These are phyloP conservation scores for Leptopilina boulardi DNA, from an alignment of 1,140 invertebrate genomes.

Conservation along the genomic window DNA sequence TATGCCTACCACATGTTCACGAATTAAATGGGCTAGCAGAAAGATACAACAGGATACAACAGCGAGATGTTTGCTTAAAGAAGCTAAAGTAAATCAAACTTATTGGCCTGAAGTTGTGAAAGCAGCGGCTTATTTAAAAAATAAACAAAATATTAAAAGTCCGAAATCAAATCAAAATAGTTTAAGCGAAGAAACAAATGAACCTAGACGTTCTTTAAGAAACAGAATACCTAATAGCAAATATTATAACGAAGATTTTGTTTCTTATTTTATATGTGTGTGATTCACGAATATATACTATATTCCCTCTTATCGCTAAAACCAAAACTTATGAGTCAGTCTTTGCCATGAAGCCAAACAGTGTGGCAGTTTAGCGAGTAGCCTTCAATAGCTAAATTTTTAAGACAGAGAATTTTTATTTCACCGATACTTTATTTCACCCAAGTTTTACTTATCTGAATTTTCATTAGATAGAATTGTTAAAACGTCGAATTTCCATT, in stretches of 20 bases:
- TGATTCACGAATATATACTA: too few relatives aligned
- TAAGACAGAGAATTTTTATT: too few relatives aligned
- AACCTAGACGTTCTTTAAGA: not conserved
- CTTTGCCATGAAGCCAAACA: too few relatives aligned
- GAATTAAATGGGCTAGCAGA: slow-evolving; percentile 68
- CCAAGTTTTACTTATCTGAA: too few relatives aligned
- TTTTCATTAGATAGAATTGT: too few relatives aligned
- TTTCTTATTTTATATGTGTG: slow-evolving; percentile 5
- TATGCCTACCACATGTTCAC: slow-evolving; percentile 68
- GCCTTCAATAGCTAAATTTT: too few relatives aligned
- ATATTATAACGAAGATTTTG: not conserved
- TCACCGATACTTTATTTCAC: too few relatives aligned
- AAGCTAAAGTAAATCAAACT: slow-evolving; percentile 53
- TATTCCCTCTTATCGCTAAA: too few relatives aligned
- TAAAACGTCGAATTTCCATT: too few relatives aligned
- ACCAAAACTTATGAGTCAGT: too few relatives aligned
- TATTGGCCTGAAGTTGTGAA: slow-evolving; percentile 62
- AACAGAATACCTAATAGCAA: not conserved
- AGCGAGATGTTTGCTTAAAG: slow-evolving; percentile 47
- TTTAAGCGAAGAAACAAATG: not conserved
- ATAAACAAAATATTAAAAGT: slow-evolving; percentile 34
- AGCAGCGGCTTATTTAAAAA: slow-evolving; percentile 57
- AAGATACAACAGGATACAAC: slow-evolving; percentile 65
- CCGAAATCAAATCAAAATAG: not conserved
- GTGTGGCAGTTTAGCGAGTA: too few relatives aligned